Conservation (phyloP, 1,140 invertebrate genomes). For the Drosophila hydei region DNA sequence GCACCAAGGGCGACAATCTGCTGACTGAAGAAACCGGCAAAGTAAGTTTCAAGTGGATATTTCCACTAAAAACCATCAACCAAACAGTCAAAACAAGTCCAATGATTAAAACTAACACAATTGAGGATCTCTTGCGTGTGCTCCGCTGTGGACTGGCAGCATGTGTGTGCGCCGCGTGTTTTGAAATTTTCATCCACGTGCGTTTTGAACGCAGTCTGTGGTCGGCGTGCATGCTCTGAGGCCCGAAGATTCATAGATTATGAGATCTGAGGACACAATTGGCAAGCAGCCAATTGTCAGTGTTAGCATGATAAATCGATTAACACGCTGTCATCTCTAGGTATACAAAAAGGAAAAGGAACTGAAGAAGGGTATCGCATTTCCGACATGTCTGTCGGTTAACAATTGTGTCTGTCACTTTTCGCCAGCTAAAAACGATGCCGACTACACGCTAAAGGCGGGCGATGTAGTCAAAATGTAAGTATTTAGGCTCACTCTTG, state of each 20-base stretch:
- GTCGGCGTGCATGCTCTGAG: constrained; percentile 20
- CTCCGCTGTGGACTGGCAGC: constrained; percentile 27
- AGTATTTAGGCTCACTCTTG: constrained; percentile 80
- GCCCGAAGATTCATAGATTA: constrained; percentile 77
- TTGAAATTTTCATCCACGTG: constrained; percentile 51
- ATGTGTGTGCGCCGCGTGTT: constrained; percentile 37
- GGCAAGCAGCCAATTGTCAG: constrained; percentile 3
- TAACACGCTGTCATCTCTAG: constrained; percentile 42
- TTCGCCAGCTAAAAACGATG: constrained; percentile 96
- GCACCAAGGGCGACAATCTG: constrained; percentile 95
- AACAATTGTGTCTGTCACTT: constrained; percentile 99
- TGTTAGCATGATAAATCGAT: constrained; percentile 23
- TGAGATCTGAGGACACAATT: constrained; percentile 79
- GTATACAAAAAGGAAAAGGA: constrained; percentile 99
- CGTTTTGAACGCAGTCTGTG: too few relatives aligned
- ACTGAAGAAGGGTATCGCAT: constrained; percentile 98
- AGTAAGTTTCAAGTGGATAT: constrained; percentile 84
- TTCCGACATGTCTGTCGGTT: constrained; percentile 99
- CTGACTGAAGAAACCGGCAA: constrained; percentile 96
- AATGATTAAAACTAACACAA: constrained; percentile 72
- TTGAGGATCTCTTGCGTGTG: constrained; percentile 57
- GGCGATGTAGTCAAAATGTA: constrained; percentile 99
- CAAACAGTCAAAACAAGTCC: constrained; percentile 35
- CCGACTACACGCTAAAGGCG: constrained; percentile 93
- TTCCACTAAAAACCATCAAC: not conserved